A percentile compares a stretch with the other conserved stretches of the same genome.
Conservation (phyloP, 2,888 invertebrate species). For the Kryphioiulus occultus region DNA sequence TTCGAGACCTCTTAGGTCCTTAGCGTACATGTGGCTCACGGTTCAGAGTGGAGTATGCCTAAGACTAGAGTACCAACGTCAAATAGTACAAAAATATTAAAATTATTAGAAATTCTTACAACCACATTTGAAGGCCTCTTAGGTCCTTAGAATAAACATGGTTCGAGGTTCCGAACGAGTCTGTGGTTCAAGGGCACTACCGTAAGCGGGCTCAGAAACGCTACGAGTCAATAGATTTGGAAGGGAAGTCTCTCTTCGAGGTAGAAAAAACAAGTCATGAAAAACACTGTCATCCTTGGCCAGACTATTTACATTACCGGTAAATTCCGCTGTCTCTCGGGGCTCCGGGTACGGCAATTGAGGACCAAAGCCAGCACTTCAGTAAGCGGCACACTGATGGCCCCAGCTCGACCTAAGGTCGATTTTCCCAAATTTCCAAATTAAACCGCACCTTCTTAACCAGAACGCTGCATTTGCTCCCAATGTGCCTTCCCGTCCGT, state of each 20-base stretch:
- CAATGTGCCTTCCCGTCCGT: not conserved
- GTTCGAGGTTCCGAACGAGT: not conserved
- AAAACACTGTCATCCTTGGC: not conserved
- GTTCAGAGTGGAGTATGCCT: too few species aligned
- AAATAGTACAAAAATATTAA: too few species aligned
- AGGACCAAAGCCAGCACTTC: not conserved
- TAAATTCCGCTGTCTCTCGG: not conserved
- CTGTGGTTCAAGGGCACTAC: not conserved
- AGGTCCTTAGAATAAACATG: too few species aligned
- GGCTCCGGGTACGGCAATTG: not conserved
- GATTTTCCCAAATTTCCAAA: slow-evolving; percentile 1
- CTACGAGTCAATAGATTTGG: not conserved
- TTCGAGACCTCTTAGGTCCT: too few species aligned
- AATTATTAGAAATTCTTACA: too few species aligned
- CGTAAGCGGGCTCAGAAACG: not conserved
- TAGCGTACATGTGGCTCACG: too few species aligned
- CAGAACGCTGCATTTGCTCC: not conserved
- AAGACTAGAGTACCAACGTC: too few species aligned
- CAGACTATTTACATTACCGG: not conserved
- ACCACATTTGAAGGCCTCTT: too few species aligned
- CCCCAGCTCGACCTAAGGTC: not conserved
- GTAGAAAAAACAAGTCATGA: not conserved
- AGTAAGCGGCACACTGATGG: too few species aligned
- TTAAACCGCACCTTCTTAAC: slow-evolving; percentile 28
- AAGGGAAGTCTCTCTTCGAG: not conserved